Evolutionary conservation across 2,797 vertebrate species (phyloP).

Genomic region (Denticeps clupeoides): DNA sequence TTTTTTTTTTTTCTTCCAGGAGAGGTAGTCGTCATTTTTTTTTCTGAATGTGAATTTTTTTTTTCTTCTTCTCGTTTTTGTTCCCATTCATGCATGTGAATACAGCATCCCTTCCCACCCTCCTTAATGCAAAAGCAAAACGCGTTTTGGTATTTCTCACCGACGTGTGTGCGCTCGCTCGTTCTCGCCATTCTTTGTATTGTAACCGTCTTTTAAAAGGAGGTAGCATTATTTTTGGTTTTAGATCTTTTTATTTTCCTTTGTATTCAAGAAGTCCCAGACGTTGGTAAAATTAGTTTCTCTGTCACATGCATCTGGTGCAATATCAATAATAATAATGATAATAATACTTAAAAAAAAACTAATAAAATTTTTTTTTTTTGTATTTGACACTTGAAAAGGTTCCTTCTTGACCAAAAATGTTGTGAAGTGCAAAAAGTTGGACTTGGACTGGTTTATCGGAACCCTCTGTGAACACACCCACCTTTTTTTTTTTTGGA

Average conservation of each 20-base stretch:
- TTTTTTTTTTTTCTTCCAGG: constrained; percentile 35
- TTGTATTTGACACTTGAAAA: constrained; percentile 31
- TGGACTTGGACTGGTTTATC: constrained; percentile 24
- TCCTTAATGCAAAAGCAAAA: constrained; percentile 30
- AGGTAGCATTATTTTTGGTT: constrained; percentile 72
- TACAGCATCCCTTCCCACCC: too few relatives aligned
- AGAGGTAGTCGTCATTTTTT: constrained; percentile 61
- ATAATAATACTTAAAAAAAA: constrained; percentile 32
- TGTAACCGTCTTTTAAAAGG: constrained; percentile 60
- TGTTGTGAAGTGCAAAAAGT: constrained; percentile 47
- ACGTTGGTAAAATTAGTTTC: constrained; percentile 42
- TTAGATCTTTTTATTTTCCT: constrained; percentile 55
- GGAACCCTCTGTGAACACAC: background rate
- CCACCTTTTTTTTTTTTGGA: too few relatives aligned
- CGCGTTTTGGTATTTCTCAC: constrained; percentile 54
- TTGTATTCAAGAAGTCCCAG: constrained; percentile 48
- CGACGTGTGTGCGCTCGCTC: background rate
- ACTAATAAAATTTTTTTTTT: constrained; percentile 36
- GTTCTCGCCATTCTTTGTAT: constrained; percentile 37
- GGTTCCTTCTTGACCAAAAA: constrained; percentile 40
- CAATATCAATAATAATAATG: too few relatives aligned
- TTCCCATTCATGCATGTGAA: constrained; percentile 47
- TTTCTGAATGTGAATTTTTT: constrained; percentile 29
- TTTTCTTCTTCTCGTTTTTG: constrained; percentile 44
- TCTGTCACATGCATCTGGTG: too few relatives aligned